phyloP scores from a whole-genome alignment of 1,140 invertebrate genomes.

The Lucilia cuprina region DNA sequence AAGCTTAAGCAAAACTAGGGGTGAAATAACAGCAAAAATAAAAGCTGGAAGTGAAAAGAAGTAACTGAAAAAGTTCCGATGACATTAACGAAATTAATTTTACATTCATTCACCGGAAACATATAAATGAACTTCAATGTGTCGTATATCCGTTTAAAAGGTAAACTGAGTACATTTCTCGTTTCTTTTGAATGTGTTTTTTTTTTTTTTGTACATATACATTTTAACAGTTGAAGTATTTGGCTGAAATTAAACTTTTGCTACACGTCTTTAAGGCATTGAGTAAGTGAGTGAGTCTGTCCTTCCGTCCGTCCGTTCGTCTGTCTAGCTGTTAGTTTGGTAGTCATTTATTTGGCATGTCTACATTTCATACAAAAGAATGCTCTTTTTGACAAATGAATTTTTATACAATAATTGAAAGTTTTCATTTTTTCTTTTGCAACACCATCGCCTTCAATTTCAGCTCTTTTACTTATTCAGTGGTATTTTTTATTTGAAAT shows the following conservation, averaged over 20 bases:
- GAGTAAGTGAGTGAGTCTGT: not conserved
- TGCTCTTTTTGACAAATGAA: slow-evolving; percentile 1
- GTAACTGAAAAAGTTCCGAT: not conserved
- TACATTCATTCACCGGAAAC: not conserved
- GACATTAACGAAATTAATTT: slow-evolving; percentile 3
- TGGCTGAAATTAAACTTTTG: not conserved
- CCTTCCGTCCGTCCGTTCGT: not conserved
- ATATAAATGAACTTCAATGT: slow-evolving; percentile 15
- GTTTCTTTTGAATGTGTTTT: not conserved
- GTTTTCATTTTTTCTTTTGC: not conserved
- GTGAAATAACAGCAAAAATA: too few species aligned
- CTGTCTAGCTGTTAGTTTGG: not conserved
- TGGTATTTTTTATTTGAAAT: not conserved
- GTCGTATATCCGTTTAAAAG: not conserved
- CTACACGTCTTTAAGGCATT: not conserved
- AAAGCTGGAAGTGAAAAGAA: too few species aligned
- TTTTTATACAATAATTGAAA: not conserved
- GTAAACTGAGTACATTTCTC: not conserved
- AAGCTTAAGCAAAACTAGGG: too few species aligned
- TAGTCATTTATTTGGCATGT: not conserved
- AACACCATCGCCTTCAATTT: not conserved
- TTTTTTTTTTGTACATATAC: not conserved
- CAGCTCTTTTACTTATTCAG: not conserved
- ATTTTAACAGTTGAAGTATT: not conserved
- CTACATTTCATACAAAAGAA: not conserved